phyloP scores from a whole-genome alignment of 2,888 invertebrate genomes.

The Megalurothrips usitatus region DNA sequence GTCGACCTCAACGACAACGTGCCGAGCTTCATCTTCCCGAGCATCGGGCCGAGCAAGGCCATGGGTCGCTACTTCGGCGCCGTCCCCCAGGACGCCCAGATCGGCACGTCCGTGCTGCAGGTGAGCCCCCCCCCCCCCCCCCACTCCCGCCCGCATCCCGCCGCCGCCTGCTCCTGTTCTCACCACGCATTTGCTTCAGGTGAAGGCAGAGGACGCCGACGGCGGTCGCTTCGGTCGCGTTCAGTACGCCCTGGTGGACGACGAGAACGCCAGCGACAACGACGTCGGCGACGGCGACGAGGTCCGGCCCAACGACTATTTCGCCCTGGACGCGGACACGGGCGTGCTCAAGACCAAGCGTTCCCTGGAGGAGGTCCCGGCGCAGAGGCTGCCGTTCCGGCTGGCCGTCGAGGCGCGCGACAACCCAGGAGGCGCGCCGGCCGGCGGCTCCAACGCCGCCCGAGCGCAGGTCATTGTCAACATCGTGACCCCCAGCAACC shows the following conservation, averaged over 20 bases:
- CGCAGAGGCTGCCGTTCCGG: slow-evolving; percentile 64
- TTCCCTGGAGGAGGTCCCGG: slow-evolving; percentile 63
- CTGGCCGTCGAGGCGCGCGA: slow-evolving; percentile 70
- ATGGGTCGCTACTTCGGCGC: slow-evolving; percentile 66
- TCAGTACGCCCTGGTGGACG: slow-evolving; percentile 56
- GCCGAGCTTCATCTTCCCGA: slow-evolving; percentile 74
- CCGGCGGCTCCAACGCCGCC: slow-evolving; percentile 56
- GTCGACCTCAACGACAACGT: slow-evolving; percentile 85
- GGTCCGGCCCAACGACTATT: slow-evolving; percentile 57
- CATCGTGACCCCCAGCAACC: slow-evolving; percentile 48
- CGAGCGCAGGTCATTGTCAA: slow-evolving; percentile 62
- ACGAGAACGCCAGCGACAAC: slow-evolving; percentile 49
- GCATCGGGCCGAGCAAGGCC: slow-evolving; percentile 56
- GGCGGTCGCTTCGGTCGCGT: slow-evolving; percentile 77
- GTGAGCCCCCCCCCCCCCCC: slow-evolving; percentile 48
- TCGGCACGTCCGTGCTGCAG: slow-evolving; percentile 72
- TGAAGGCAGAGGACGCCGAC: slow-evolving; percentile 83
- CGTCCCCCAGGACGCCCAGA: slow-evolving; percentile 62
- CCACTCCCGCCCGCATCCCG: too few relatives aligned
- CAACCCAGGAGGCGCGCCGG: slow-evolving; percentile 59
- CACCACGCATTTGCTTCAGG: slow-evolving; percentile 70
- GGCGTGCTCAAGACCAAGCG: slow-evolving; percentile 72
- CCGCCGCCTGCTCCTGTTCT: slow-evolving; percentile 43
- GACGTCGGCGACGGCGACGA: slow-evolving; percentile 47
- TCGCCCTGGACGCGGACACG: slow-evolving; percentile 65